Percentiles rank a stretch among this genome's conserved stretches.
Evolutionary conservation across 2,888 invertebrate genomes (phyloP).

Genomic region (Cynaeus angustus): DNA sequence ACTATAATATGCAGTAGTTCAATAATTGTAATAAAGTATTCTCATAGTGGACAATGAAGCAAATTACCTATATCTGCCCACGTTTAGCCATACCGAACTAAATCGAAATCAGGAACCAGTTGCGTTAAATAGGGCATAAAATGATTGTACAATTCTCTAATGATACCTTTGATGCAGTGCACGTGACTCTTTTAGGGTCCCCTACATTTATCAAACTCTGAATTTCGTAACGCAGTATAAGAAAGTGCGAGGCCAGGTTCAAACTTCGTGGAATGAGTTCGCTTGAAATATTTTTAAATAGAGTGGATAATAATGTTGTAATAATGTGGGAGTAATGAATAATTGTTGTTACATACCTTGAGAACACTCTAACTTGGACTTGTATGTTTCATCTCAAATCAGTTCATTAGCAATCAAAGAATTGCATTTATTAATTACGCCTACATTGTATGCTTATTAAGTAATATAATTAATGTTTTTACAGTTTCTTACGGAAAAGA

Average conservation of each 20-base stretch:
- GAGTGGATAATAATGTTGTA: constrained; percentile 32
- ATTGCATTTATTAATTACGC: constrained; percentile 27
- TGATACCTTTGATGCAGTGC: constrained; percentile 36
- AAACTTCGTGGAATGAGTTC: constrained; percentile 34
- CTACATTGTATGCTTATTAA: constrained; percentile 26
- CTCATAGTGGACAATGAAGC: not conserved
- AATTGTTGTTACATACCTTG: constrained; percentile 48
- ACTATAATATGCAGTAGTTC: not conserved
- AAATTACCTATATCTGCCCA: constrained; percentile 5
- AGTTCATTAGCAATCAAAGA: constrained; percentile 22
- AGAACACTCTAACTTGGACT: constrained; percentile 33
- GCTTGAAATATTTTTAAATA: constrained; percentile 38
- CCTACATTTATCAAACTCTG: constrained; percentile 43
- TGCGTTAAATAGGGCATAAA: constrained; percentile 42
- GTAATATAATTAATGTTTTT: constrained; percentile 18
- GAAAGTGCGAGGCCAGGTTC: constrained; percentile 42
- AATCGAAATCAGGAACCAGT: constrained; percentile 25
- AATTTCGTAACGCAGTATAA: constrained; percentile 43
- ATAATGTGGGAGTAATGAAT: constrained; percentile 46
- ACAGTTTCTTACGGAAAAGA: constrained; percentile 7
- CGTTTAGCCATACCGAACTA: not conserved
- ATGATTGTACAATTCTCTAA: constrained; percentile 39
- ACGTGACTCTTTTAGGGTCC: constrained; percentile 44
- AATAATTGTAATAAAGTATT: not conserved
- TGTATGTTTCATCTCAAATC: constrained; percentile 28